Evolutionary conservation across 2,888 invertebrate genomes (phyloP), one percentile per base, ranked within the genome.

Genomic region (Caenorhabditis zanzibari): DNA sequence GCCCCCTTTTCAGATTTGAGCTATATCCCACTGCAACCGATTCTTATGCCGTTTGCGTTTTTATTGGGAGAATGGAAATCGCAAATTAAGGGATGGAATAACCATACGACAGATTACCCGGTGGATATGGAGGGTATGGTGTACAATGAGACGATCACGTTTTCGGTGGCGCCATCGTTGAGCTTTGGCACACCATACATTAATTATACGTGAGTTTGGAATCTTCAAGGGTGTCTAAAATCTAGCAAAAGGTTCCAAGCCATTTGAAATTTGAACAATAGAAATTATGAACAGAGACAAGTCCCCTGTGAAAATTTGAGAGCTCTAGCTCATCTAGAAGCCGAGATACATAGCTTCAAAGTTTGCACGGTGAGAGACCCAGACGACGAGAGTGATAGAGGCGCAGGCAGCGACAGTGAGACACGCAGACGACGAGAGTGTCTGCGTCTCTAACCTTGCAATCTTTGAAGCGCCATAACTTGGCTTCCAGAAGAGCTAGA

Each of bases 181-280:
- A 86, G 86, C 63, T 89, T 89, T 59, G 88, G 88, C 14, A 87
- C 86, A 19, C 87, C 89, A 4, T 84, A 81, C 47, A 79, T 89
- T 26, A 88, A 89, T 66, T 88, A 82, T 72, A 85, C 87, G 88
- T 88, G 16, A 77, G 85, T 80, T 35, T 35, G 2, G 6, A 16
- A 2, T 4, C 5, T n/a, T n/a, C n/a, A n/a, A n/a, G n/a, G n/a
- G n/a, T n/a, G n/a, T n/a, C n/a, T n/a, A n/a, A n/a, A n/a, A n/a
- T n/a, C n/a, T n/a, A n/a, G n/a, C n/a, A n/a, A n/a, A n/a, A n/a
- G n/a, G n/a, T n/a, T n/a, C n/a, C n/a, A n/a, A n/a, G n/a, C n/a
- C n/a, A n/a, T n/a, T n/a, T n/a, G n/a, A n/a, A n/a, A n/a, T n/a
- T n/a, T n/a, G n/a, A n/a, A n/a, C n/a, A n/a, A n/a, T n/a, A n/a